Evolutionary conservation across 2,797 vertebrate species (phyloP).

Genomic region (Sebastolobus altivelis): DNA sequence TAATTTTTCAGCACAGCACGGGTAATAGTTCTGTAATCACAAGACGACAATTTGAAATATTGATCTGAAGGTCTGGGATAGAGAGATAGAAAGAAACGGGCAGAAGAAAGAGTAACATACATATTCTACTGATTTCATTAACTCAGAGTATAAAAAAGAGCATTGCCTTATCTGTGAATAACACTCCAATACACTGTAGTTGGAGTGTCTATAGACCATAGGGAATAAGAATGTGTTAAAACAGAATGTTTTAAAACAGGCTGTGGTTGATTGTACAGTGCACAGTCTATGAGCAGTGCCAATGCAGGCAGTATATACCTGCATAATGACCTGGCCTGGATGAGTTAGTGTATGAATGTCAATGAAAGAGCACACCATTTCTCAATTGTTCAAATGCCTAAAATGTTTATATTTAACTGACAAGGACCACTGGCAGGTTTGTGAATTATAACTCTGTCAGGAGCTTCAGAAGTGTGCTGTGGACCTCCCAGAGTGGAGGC

Average conservation of each 20-base stretch:
- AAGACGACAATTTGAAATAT: slow-evolving; percentile 53
- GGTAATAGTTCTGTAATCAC: slow-evolving; percentile 56
- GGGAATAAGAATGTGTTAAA: background rate
- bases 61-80: slow-evolving; percentile 51
- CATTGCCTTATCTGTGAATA: background rate
- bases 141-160: background rate
- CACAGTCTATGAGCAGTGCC: background rate
- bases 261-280: background rate
- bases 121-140: background rate
- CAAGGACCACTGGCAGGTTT: background rate
- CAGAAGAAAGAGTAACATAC: background rate
- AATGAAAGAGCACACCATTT: background rate
- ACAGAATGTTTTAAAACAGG: background rate
- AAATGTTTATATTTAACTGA: background rate
- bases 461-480: no score
- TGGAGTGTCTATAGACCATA: background rate
- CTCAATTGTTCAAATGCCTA: background rate
- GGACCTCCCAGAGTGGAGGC: background rate
- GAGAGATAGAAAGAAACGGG: background rate
- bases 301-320: no score
- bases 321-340: background rate
- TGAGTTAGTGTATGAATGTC: background rate
- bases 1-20: slow-evolving; percentile 39
- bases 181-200: background rate
- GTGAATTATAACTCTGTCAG: background rate